Conservation (phyloP, 1,140 invertebrate genomes). For the Mylabris phalerata region DNA sequence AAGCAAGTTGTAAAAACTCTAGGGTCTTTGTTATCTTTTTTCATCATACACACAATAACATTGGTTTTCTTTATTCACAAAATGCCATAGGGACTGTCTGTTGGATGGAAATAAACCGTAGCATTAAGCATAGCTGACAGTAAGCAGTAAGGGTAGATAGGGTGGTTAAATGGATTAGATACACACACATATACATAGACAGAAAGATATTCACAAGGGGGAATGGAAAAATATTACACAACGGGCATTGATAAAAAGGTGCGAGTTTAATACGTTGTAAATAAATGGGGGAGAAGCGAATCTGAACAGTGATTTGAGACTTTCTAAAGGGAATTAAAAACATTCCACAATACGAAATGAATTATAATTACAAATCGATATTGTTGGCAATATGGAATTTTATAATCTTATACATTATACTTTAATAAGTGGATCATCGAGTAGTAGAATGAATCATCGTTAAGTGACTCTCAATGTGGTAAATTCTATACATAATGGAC, state of each 20-base stretch:
- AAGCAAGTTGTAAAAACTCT: no score
- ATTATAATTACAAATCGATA: no score
- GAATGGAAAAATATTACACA: conserved; percentile 33
- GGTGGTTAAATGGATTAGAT: conserved; percentile 33
- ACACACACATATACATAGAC: conserved; percentile 8
- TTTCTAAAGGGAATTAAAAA: no score
- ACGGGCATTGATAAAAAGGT: conserved; percentile 31
- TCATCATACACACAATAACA: not conserved
- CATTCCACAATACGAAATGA: no score
- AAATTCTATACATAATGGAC: conserved; percentile 19
- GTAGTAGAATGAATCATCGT: conserved; percentile 12
- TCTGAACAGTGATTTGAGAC: no score
- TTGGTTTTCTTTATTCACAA: conserved; percentile 23
- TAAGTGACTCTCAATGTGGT: conserved; percentile 19
- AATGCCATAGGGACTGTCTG: conserved; percentile 10
- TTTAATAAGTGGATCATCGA: conserved; percentile 2
- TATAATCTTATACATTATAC: not conserved
- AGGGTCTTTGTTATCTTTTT: no score
- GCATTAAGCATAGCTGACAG: conserved; percentile 30
- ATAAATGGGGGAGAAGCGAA: no score
- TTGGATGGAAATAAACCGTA: conserved; percentile 29
- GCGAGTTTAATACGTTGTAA: conserved; percentile 12
- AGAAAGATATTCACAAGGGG: conserved; percentile 8
- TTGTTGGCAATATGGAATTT: no score
- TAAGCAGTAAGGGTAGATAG: conserved; percentile 18